Evolutionary conservation across 2,797 vertebrate species (phyloP).

Genomic region (Eutrigla gurnardus): DNA sequence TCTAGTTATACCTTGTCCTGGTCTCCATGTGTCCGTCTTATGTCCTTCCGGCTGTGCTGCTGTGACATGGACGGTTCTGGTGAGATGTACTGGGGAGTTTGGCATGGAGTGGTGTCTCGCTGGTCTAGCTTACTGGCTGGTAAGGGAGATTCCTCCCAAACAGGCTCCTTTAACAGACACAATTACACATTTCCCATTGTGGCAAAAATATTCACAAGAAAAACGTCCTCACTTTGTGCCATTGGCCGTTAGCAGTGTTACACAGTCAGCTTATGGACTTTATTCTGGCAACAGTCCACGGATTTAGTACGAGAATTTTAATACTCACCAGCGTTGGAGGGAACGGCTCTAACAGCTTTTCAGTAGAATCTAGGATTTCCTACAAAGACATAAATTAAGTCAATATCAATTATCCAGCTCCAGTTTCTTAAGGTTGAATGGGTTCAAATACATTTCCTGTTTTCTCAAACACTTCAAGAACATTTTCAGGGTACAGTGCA

Average conservation of each 20-base stretch:
- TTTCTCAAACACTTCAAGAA: too few relatives aligned
- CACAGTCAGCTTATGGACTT: not conserved
- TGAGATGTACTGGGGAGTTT: conserved; percentile 56
- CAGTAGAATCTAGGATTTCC: conserved; percentile 85
- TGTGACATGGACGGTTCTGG: conserved; percentile 82
- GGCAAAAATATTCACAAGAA: not conserved
- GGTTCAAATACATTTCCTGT: too few relatives aligned
- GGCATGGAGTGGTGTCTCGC: conserved; percentile 46
- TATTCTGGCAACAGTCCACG: conserved; percentile 4
- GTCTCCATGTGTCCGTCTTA: conserved; percentile 53
- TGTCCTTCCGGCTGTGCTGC: conserved; percentile 78
- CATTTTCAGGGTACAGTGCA: too few relatives aligned
- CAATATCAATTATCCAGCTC: too few relatives aligned
- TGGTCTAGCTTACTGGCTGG: conserved; percentile 41
- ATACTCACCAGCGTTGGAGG: conserved; percentile 73
- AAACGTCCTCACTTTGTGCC: not conserved
- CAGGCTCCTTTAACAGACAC: conserved; percentile 75
- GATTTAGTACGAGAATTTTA: conserved; percentile 4
- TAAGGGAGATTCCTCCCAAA: conserved; percentile 51
- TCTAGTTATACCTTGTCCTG: conserved; percentile 72
- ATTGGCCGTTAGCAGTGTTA: not conserved
- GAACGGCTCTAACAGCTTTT: conserved; percentile 83
- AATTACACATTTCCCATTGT: not conserved
- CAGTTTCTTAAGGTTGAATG: too few relatives aligned
- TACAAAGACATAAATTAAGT: conserved; percentile 63